Base-by-base conservation (phyloP, 2,888 invertebrate species). In the Tipula vernalis region DNA sequence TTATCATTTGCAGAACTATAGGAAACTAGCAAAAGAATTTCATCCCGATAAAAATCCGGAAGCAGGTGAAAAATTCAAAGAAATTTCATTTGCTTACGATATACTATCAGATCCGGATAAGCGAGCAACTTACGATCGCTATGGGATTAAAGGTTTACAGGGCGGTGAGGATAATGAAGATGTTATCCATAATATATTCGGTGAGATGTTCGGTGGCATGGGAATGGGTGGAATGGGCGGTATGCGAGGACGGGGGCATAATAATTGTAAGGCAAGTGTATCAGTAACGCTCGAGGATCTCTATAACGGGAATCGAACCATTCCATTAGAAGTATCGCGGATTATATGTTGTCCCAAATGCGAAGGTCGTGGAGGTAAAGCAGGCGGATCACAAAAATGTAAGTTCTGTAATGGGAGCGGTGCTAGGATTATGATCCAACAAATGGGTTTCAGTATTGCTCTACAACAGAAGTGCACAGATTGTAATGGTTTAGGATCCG, bases 71-170 rank as follows among this genome's bases (percentile, higher is more conserved):
- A 97, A 96, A 93, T 98, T 98, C 90, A 98, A 98, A 91, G 98
- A 98, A 93, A 98, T 98, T 89, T 97, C 97, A 87, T 98, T 96
- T 92, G 98, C 98, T 0, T 98, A 98, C 91, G 98, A 98, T 93
- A 95, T 98, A 85, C 93, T 98, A 86, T 97, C 98, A 12, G 97
- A 98, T 92, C 94, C 96, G 3, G 96, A 96, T 89, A 98, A 98
- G 91, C 93, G 96, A 87, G 94, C 95, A 89, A 92, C 95, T 71
- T 98, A 98, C 91, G 98, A 98, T 91, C 94, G 95, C 89, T 95
- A 94, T 92, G 98, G 98, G 5, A 91, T 98, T 88, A 96, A 97
- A 90, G 98, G 97, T 0, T 92, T 98, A 89, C 97, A 97, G 92
- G 97, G 97, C 90, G 96, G 96, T 86, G 94, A 92, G 13, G 92